Evolutionary conservation across 1,140 invertebrate genomes (phyloP), one percentile per base, ranked within the genome.

Genomic region (Sogatella furcifera): DNA sequence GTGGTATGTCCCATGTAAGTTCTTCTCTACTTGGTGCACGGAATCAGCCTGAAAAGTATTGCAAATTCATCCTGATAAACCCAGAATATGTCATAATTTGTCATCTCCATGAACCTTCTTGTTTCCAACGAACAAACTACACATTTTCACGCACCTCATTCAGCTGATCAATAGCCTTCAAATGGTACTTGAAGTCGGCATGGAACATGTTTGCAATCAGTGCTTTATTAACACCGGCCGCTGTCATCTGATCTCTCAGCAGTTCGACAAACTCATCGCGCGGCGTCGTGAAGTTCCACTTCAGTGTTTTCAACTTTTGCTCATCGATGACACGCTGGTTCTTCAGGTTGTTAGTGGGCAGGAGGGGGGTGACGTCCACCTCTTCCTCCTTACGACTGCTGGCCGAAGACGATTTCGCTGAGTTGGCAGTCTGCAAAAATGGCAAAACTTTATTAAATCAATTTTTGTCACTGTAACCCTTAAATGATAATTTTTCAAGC

Each of bases 231-330:
- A 97, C 83, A 66, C 88, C 86, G 0, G 91, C 90, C 13, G 81
- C 81, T 1, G 81, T 81, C 92, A 98, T 97, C 70, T 97, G 90
- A 65, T 92, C 89, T 66, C 88, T 88, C 13, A 99, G 73, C 60
- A 96, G 81, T 28, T 96, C 90, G 17, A 94, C 87, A 75, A 97
- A 98, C 69, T 98, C 96, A 70, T 91, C 87, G 28, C 92, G 78
- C 0, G 95, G 94, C 0, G 89, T 84, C 0, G 89, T 88, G 68
- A 99, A 99, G 69, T 97, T 97, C 96, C 96, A 98, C 73, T 96
- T 95, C 3, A 98, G 76, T 15, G 79, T 70, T 78, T 92, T 94
- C 22, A 96, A 76, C 74, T 91, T 92, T 68, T 93, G 91, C 71
- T 98, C 94, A 70, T 97, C 93, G 19, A 92, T 85, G 28, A 90